Base-by-base conservation (phyloP, 2,888 invertebrate species). In the Acholoe squamosa region DNA sequence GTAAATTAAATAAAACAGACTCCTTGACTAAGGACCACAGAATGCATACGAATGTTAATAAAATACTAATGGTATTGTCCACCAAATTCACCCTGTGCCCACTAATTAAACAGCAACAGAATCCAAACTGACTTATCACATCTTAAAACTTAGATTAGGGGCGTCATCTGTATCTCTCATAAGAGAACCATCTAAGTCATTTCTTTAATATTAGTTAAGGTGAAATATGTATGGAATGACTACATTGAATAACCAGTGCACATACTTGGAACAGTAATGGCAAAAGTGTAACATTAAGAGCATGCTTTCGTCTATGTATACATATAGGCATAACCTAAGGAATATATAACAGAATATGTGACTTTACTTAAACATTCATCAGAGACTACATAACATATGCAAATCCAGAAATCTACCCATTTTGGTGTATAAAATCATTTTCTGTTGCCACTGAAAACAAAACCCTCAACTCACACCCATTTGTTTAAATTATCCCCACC, bases 221-320 rank as follows among this genome's bases (percentile, higher is more conserved):
- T 28, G 31, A 76, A 76, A n/a, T 61, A 76, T 14, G 19, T 22
- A 80, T 80, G 80, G 80, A 80, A 80, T 80, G 80, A 43, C 43
- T 80, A 34, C 80, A 43, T 34, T 34, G 12, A 43, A 43, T 33
- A 22, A 80, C 31, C 80, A 43, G 14, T 22, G 34, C 43, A 80
- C 43, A 33, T 3, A 80, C 10, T 43, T 14, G 19, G 80, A 33
- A 80, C 80, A 43, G 34, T 43, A 80, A 22, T 80, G 16, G 34
- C 19, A 33, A 80, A 33, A 34, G 43, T 80, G 16, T 43, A 43
- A 80, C 25, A 80, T n/a, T 16, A 80, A 22, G 43, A 16, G 34
- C 22, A 33, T 80, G 43, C 43, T 28, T 80, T 10, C 5, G 43
- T 33, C 12, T 43, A 43, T 33, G 34, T 43, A 80, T 34, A 80